Evolutionary conservation across 2,888 invertebrate genomes (phyloP).

Genomic region (Shargacucullia verbasci): DNA sequence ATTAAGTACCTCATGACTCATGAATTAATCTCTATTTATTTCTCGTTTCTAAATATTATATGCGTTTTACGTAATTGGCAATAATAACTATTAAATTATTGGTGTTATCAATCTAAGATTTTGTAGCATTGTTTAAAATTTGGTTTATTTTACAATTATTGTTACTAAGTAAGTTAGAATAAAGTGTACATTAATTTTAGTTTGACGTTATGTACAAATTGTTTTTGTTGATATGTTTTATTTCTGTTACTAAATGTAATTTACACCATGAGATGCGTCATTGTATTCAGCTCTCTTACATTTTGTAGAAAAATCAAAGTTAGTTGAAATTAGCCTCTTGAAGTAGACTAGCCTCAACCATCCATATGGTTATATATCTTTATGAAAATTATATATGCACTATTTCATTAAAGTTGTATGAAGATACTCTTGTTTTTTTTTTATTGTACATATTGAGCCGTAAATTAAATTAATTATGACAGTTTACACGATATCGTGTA

Average conservation of each 20-base stretch:
- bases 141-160: slow-evolving; percentile 38
- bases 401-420: slow-evolving; percentile 50
- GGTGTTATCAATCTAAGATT: slow-evolving; percentile 21
- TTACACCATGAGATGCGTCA: slow-evolving; percentile 18
- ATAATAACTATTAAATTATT: slow-evolving; percentile 21
- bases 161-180: slow-evolving; percentile 26
- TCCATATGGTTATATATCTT: slow-evolving; percentile 14
- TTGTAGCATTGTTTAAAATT: slow-evolving; percentile 33
- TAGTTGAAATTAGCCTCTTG: slow-evolving; percentile 19
- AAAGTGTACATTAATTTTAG: slow-evolving; percentile 33
- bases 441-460: not conserved
- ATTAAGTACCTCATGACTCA: no score
- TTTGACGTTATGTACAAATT: slow-evolving; percentile 52
- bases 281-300: slow-evolving; percentile 37
- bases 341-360: slow-evolving; percentile 15
- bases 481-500: no score
- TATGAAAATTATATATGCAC: slow-evolving; percentile 32
- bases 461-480: no score
- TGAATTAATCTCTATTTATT: no score
- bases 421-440: slow-evolving; percentile 14
- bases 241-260: slow-evolving; percentile 50
- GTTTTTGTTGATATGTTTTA: slow-evolving; percentile 58
- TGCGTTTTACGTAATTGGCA: slow-evolving; percentile 14
- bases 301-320: slow-evolving; percentile 16
- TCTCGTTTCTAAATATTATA: slow-evolving; percentile 4